Evolutionary conservation across 2,888 invertebrate genomes (phyloP).

Genomic region (Oxycera nigricornis): DNA sequence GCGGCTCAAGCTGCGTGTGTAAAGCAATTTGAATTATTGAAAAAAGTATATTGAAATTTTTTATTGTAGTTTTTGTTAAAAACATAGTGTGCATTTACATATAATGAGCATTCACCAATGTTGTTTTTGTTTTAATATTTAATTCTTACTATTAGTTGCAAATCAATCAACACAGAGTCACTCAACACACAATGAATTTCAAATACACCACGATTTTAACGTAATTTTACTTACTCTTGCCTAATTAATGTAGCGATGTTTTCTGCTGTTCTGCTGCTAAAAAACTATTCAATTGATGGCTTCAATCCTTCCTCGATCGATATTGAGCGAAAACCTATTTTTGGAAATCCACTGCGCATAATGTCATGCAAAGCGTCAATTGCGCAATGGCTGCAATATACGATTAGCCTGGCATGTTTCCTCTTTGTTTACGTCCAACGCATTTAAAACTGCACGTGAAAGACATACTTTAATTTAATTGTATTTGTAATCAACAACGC

Average conservation of each 20-base stretch:
- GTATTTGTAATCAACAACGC: no score
- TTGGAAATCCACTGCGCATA: conserved; percentile 14
- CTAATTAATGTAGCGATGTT: not conserved
- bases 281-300: not conserved
- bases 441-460: not conserved
- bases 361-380: not conserved
- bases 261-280: not conserved
- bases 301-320: not conserved
- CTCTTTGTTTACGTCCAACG: not conserved
- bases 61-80: no score
- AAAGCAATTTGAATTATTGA: no score
- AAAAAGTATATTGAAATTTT: no score
- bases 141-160: no score
- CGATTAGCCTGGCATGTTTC: not conserved
- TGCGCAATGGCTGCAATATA: not conserved
- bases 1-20: not conserved
- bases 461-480: no score
- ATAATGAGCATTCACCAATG: not conserved
- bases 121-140: no score
- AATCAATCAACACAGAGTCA: no score
- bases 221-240: not conserved
- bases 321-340: not conserved
- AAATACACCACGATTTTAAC: no score
- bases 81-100: not conserved
- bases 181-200: no score